Evolutionary conservation across 2,113 vertebrate genomes (phyloP).

Genomic region (Neodon shergylaensis): DNA sequence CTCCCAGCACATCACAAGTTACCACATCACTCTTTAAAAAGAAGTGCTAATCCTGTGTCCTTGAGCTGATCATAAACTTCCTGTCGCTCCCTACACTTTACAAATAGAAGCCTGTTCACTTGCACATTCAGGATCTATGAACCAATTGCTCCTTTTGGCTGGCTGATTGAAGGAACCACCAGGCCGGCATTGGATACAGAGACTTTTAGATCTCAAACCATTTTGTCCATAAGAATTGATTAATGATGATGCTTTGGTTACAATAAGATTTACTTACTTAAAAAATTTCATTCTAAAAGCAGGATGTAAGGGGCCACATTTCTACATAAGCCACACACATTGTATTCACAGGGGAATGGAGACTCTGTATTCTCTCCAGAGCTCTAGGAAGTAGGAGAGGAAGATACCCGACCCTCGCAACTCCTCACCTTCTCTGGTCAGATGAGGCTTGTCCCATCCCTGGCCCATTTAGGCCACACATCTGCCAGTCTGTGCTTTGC

Average conservation of each 20-base stretch:
- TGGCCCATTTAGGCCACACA: neutral
- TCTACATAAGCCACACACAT: neutral
- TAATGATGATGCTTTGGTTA: neutral
- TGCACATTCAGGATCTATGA: slow-evolving; percentile 28
- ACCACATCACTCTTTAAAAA: neutral
- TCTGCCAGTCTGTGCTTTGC: slow-evolving; percentile 35
- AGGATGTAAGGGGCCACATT: neutral
- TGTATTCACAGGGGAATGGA: neutral
- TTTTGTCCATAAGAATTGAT: neutral
- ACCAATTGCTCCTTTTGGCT: neutral
- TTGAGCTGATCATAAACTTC: neutral
- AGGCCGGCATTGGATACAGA: neutral
- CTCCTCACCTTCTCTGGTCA: slow-evolving; percentile 38
- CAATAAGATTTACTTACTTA: neutral
- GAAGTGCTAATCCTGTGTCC: neutral
- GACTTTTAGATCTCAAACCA: neutral
- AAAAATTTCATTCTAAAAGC: neutral
- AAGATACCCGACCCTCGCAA: neutral
- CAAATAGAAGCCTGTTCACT: neutral
- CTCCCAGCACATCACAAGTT: fast-evolving
- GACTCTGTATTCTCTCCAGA: neutral
- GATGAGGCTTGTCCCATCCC: neutral
- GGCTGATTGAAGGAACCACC: neutral
- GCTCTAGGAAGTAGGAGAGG: neutral
- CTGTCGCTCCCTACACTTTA: neutral